Evolutionary conservation across 2,888 invertebrate genomes (phyloP), one percentile per base, ranked within the genome.

Genomic region (Chymomyza procnemis): DNA sequence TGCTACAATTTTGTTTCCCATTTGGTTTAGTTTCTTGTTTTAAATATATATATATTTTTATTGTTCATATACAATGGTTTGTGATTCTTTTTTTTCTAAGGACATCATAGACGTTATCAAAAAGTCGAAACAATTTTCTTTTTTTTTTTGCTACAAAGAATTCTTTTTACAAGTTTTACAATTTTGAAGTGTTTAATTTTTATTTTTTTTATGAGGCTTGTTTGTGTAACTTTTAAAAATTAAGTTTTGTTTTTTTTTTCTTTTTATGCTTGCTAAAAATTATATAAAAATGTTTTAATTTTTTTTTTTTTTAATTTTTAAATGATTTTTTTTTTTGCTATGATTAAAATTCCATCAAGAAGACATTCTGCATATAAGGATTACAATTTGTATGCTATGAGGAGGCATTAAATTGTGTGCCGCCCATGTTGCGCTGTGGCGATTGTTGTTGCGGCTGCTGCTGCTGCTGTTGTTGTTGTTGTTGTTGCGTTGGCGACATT

Each of bases 71-170:
- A 60, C 63, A 64, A 69, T 67, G 63, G 26, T 26, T 26, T 4
- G 26, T 26, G 5, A 6, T 68, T 60, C 34, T 47, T 65, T 66
- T 61, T n/a, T 54, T 30, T 47, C 47, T 19, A 70, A 69, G 86
- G 82, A 84, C 82, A 74, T 83, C 76, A 76, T 74, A 80, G 80
- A 83, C 69, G 71, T 87, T 83, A 75, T 83, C 76, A 85, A 83
- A 87, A 83, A 87, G 78, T 80, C 74, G 26, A 78, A 82, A 82
- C 67, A 83, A 75, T 74, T 63, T 66, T 64, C 70, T 69, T 64
- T 64, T 71, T 69, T 64, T 75, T 9, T 52, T 1, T 67, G 8
- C 26, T 81, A 77, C 66, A 73, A 73, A 68, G 66, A 71, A 66
- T 75, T 22, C 55, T 76, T 81, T 84, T 74, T 81, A 79, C 77